A percentile compares a stretch with the other conserved stretches of the same genome.
These are phyloP conservation scores for Dipodomys spectabilis DNA, from an alignment of 2,113 vertebrate species.

Conservation along the genomic window DNA sequence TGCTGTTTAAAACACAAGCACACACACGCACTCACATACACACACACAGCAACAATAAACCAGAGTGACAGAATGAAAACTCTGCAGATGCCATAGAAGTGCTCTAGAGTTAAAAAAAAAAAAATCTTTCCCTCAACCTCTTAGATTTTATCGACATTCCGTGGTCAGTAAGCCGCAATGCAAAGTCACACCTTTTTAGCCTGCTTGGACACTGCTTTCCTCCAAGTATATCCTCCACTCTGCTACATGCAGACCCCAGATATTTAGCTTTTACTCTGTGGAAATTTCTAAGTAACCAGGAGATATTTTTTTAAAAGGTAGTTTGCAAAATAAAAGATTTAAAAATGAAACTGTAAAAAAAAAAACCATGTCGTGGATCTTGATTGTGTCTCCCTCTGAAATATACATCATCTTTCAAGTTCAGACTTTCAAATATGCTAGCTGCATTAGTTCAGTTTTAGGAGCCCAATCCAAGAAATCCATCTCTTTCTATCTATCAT, in stretches of 20 bases:
- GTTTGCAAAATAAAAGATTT: neutral
- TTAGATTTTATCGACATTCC: neutral
- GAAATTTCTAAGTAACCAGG: neutral
- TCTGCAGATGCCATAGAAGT: conserved; percentile 2
- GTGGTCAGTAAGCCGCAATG: too few relatives aligned
- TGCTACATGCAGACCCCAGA: rapidly evolving
- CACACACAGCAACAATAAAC: too few relatives aligned
- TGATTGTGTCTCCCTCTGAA: neutral
- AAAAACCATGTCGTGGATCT: neutral
- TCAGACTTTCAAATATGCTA: neutral
- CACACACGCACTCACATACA: neutral
- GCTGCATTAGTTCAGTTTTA: neutral
- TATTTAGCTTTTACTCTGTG: neutral
- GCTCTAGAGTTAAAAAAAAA: neutral
- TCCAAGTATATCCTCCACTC: rapidly evolving
- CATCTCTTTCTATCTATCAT: neutral
- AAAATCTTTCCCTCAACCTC: neutral
- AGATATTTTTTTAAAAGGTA: conserved; percentile 16
- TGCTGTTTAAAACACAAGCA: neutral
- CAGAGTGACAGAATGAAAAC: too few relatives aligned
- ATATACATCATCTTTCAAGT: neutral
- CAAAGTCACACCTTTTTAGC: neutral
- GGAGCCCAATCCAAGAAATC: neutral
- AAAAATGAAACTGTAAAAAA: neutral
- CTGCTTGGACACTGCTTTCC: neutral